A percentile compares a stretch with the other conserved stretches of the same genome.
These are phyloP conservation scores for Odontocerum albicorne DNA, from an alignment of 2,888 invertebrate genomes.

Conservation along the genomic window DNA sequence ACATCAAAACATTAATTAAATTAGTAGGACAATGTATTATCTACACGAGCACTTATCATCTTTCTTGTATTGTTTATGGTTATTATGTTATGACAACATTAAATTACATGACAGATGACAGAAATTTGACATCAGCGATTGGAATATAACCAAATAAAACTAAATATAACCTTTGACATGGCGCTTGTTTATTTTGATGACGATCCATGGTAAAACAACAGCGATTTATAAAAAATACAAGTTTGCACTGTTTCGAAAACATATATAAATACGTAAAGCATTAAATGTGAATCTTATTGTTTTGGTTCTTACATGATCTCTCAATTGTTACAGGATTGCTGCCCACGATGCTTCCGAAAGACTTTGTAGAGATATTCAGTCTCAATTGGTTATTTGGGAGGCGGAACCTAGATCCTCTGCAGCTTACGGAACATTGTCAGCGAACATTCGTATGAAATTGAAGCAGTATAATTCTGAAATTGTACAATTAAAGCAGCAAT, in stretches of 20 bases:
- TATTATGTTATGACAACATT: background rate
- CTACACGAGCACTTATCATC: no score
- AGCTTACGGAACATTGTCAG: conserved; percentile 60
- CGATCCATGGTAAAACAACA: conserved; percentile 32
- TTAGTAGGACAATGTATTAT: no score
- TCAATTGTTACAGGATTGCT: conserved; percentile 59
- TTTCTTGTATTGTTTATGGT: no score
- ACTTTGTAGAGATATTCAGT: conserved; percentile 63
- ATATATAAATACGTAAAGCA: no score
- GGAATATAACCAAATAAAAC: background rate
- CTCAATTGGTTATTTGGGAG: conserved; percentile 59
- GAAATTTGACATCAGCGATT: background rate
- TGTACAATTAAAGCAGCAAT: conserved; percentile 57
- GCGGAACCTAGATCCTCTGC: conserved; percentile 55
- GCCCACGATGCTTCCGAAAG: conserved; percentile 69
- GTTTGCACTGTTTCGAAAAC: no score
- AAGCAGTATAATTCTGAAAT: conserved; percentile 65
- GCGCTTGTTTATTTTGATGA: conserved; percentile 33
- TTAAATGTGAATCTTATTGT: no score
- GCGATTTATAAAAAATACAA: background rate
- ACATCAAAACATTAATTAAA: no score
- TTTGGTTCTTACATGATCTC: no score
- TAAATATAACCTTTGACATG: conserved; percentile 16
- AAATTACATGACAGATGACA: background rate
- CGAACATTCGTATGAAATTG: conserved; percentile 59